Base-by-base conservation (phyloP, 2,888 invertebrate species). In the Drosophila helvetica region DNA sequence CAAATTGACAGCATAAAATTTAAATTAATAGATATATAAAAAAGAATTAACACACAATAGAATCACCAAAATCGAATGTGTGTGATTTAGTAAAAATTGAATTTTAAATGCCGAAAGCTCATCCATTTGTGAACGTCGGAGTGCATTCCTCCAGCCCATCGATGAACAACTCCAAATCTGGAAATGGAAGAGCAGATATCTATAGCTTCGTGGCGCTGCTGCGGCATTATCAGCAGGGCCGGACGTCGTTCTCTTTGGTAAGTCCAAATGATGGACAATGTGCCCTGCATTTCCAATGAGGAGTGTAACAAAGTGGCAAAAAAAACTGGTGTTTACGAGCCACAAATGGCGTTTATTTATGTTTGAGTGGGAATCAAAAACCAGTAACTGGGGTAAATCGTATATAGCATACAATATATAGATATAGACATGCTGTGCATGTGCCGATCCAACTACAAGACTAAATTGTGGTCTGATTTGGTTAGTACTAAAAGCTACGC, bases 261-360 rank as follows among this genome's bases (percentile, higher is more conserved):
- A 84, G 84, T 75, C 17, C 17, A 18, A 22, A 17, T 19, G 5
- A 33, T 45, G 38, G 9, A 50, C 6, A 51, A 51, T 51, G 66
- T 66, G 66, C 55, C 48, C 55, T 33, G 66, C 43, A 38, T 66
- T 15, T 17, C 9, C 33, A 51, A 67, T 17, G 38, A 22, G 38
- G 15, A 51, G 1, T 12, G 19, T 3, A 19, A 12, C 9, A 7
- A 12, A 55, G 33, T 3, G 2, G 33, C 5, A 12, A 15, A 12
- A 18, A 12, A 18, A 5, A 38, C 22, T 22, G 10, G 12, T 15
- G 54, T 51, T 45, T 38, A 33, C 54, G 45, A 56, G 55, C 69
- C 62, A 62, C 55, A 42, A 69, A 25, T 33, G 51, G 61, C 54
- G 45, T 85, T 81, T 81, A 84, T 79, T 75, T 19, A 42, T 58